A percentile compares a stretch with the other conserved stretches of the same genome.
These are phyloP conservation scores for Deilephila porcellus DNA, from an alignment of 2,888 invertebrate genomes.

Conservation along the genomic window DNA sequence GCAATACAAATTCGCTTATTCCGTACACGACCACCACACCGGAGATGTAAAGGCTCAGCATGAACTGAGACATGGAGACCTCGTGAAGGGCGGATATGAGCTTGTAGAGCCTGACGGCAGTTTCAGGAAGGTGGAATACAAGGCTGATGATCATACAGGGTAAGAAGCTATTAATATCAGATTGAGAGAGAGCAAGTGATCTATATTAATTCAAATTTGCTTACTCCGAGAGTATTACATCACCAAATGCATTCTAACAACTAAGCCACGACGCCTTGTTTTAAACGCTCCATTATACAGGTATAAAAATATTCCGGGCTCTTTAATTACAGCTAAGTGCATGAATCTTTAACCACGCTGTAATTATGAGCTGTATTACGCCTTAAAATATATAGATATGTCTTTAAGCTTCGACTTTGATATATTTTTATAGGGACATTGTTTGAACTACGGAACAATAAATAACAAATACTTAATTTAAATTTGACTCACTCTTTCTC, in stretches of 20 bases:
- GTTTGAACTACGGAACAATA: no score
- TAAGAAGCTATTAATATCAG: constrained; percentile 41
- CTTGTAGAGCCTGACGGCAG: constrained; percentile 87
- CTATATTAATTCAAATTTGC: no score
- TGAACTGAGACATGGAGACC: constrained; percentile 83
- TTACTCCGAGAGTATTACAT: no score
- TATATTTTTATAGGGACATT: no score
- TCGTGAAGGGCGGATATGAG: constrained; percentile 86
- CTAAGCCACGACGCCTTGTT: no score
- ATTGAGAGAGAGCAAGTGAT: no score
- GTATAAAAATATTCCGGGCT: neutral
- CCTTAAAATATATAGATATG: neutral
- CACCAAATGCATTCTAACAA: no score
- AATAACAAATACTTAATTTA: no score
- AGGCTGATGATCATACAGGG: constrained; percentile 85
- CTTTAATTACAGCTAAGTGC: neutral
- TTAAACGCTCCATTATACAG: neutral
- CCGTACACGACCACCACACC: constrained; percentile 83
- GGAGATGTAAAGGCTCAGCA: constrained; percentile 83
- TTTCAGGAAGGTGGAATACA: constrained; percentile 87
- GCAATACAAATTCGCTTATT: constrained; percentile 83
- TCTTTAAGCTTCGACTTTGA: no score
- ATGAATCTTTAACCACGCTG: neutral
- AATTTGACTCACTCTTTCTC: no score
- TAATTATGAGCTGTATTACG: neutral